phyloP scores from a whole-genome alignment of 2,888 invertebrate genomes.

The Campopleginae sp. region DNA sequence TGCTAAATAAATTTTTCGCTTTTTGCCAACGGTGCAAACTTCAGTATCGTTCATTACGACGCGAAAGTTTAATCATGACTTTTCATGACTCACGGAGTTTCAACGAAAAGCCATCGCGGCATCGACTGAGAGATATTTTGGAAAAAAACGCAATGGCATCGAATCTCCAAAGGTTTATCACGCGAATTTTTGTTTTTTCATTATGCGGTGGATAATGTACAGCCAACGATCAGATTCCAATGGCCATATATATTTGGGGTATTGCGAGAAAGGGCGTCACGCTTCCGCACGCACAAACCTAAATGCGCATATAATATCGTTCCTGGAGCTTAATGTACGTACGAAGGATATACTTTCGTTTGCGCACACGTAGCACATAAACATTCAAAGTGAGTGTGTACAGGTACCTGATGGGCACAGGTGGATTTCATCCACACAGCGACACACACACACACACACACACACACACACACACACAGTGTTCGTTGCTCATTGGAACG shows the following conservation, averaged over 20 bases:
- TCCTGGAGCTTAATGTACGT: slow-evolving; percentile 32
- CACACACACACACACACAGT: slow-evolving; percentile 1
- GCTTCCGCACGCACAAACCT: slow-evolving; percentile 61
- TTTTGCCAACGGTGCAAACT: no score
- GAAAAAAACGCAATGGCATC: no score
- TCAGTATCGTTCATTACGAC: no score
- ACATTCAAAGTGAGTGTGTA: not conserved
- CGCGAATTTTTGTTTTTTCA: not conserved
- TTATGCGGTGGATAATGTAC: not conserved
- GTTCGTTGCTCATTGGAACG: not conserved
- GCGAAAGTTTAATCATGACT: no score
- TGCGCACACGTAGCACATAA: slow-evolving; percentile 11
- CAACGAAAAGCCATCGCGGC: not conserved
- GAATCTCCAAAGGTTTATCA: not conserved
- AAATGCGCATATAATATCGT: slow-evolving; percentile 65
- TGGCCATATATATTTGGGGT: not conserved
- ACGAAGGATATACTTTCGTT: slow-evolving; percentile 21
- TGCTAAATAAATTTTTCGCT: no score
- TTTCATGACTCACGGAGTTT: no score
- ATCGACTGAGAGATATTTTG: no score
- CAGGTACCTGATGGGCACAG: slow-evolving; percentile 49
- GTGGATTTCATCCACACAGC: slow-evolving; percentile 16
- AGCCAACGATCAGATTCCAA: slow-evolving; percentile 6
- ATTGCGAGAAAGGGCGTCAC: slow-evolving; percentile 57
- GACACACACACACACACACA: not conserved